Conservation (phyloP, 2,797 vertebrate species). For the Esox masquinongy region DNA sequence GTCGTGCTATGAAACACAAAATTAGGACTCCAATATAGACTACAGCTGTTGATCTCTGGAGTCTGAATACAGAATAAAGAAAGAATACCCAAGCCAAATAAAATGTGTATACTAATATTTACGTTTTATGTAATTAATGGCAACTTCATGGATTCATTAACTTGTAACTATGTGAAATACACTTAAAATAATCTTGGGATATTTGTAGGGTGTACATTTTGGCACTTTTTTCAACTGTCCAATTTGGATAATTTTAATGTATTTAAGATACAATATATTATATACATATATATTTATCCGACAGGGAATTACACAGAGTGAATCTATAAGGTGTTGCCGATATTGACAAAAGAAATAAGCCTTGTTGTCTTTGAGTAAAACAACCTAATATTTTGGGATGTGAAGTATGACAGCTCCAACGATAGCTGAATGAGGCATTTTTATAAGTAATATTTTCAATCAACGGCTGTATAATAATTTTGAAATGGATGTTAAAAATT, state of each 20-base stretch:
- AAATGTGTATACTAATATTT: too few species aligned
- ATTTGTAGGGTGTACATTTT: too few species aligned
- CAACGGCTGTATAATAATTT: neutral
- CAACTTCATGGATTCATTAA: too few species aligned
- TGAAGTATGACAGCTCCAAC: neutral
- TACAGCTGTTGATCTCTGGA: neutral
- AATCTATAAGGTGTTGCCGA: neutral
- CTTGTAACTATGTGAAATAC: too few species aligned
- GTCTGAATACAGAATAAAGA: neutral
- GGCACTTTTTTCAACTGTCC: too few species aligned
- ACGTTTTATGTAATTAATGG: too few species aligned
- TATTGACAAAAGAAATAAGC: neutral
- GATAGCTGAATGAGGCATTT: neutral
- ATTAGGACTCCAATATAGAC: neutral
- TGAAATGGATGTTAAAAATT: neutral
- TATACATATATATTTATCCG: too few species aligned
- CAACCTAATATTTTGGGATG: neutral
- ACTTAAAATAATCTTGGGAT: too few species aligned
- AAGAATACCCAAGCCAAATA: neutral
- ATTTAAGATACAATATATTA: too few species aligned
- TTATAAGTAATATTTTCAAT: neutral
- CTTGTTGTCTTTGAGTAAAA: neutral
- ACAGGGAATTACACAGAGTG: neutral
- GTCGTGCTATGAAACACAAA: conserved; percentile 11
- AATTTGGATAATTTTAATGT: too few species aligned